Evolutionary conservation across 2,888 invertebrate genomes (phyloP).

Genomic region (Isoperla grammatica): DNA sequence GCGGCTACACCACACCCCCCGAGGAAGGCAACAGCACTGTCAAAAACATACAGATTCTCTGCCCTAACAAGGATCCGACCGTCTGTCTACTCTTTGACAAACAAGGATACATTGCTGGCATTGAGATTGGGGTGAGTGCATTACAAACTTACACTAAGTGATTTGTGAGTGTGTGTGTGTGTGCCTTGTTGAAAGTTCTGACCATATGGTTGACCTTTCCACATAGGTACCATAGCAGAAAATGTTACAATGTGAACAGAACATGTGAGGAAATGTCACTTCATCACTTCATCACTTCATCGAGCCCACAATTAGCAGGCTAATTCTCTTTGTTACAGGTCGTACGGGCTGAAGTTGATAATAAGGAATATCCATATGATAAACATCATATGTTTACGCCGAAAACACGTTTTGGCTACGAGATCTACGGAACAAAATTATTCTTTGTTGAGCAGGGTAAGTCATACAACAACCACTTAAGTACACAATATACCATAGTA

Average conservation of each 20-base stretch:
- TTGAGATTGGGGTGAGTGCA: slow-evolving; percentile 15
- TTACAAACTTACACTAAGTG: no score
- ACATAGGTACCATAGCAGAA: no score
- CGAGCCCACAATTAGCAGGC: no score
- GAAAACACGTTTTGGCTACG: slow-evolving; percentile 1
- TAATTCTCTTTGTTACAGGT: slow-evolving; percentile 3
- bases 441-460: slow-evolving; percentile 2
- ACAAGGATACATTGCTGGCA: slow-evolving; percentile 29
- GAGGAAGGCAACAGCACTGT: not conserved
- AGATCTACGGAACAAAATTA: not conserved
- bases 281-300: no score
- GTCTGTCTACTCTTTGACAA: slow-evolving; percentile 47
- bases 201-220: no score
- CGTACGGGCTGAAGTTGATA: not conserved
- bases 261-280: no score
- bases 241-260: no score
- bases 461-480: not conserved
- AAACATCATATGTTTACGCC: not conserved
- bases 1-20: not conserved
- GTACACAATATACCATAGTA: no score
- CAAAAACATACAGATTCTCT: slow-evolving; percentile 31
- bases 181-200: no score
- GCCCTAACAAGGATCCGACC: slow-evolving; percentile 40
- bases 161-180: no score
- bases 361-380: not conserved